A percentile compares a stretch with the other conserved stretches of the same genome.
These are phyloP conservation scores for Chloropsis cyanopogon DNA, from an alignment of 2,113 vertebrate species.

Conservation along the genomic window DNA sequence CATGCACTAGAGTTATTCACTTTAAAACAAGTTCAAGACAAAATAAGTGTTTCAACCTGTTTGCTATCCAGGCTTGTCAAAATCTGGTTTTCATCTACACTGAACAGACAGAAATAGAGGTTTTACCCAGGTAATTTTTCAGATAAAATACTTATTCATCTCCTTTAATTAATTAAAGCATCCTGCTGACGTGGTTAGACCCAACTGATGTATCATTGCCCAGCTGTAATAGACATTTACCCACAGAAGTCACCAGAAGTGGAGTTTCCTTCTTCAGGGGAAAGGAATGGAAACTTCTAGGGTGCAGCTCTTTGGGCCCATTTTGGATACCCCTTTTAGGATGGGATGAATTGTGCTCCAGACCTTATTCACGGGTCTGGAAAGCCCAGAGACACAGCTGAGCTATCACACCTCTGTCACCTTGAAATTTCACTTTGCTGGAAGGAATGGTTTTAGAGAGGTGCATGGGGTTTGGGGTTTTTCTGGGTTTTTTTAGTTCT, in stretches of 20 bases:
- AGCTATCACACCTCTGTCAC: not conserved
- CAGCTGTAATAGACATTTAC: rapidly evolving
- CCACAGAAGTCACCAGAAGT: not conserved
- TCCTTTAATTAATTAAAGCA: not conserved
- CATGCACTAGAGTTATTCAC: not conserved
- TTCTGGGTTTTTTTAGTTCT: rapidly evolving
- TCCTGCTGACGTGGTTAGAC: not conserved
- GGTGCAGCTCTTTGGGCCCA: not conserved
- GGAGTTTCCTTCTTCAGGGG: no score
- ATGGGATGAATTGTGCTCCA: not conserved
- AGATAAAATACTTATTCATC: rapidly evolving
- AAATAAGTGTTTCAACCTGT: not conserved
- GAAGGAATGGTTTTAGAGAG: not conserved
- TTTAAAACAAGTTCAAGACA: not conserved
- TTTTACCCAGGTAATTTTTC: not conserved
- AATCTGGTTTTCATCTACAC: not conserved
- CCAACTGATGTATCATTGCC: not conserved
- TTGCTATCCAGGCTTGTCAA: not conserved
- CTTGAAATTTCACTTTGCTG: not conserved
- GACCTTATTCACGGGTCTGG: not conserved
- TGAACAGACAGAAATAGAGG: not conserved
- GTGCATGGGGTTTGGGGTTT: not conserved
- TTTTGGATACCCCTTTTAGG: not conserved
- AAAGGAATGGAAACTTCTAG: not conserved
- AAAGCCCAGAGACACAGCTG: not conserved